Base-by-base conservation (phyloP, 1,140 invertebrate species). In the Oreohelix idahoensis region DNA sequence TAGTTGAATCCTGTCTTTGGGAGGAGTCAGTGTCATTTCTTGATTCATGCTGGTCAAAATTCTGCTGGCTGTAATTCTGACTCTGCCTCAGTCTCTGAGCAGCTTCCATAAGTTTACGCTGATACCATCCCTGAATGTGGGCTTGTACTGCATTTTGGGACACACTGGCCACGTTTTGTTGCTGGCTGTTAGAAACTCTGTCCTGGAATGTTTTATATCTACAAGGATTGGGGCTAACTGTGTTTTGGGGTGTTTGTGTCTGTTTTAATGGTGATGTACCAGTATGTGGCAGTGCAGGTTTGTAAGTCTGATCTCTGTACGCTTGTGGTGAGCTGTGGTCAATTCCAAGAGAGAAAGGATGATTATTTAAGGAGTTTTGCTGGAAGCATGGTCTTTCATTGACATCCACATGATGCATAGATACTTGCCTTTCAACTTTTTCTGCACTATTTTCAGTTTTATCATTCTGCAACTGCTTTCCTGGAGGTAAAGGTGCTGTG, bases 101-200 rank as follows among this genome's bases (percentile, higher is more conserved):
- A 26, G 88, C 89, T 79, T 91, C 90, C 66, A 88, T 83, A 26
- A 90, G 74, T 58, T 89, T 89, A 5, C 82, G 82, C 73, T 90
- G 87, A 74, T 91, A 91, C 90, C 90, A 91, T 36, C 78, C 86
- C 69, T 90, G 85, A 17, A 89, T 84, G 63, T 89, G 90, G 51
- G 70, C 71, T 51, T 82, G 80, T 13, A 82, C 51, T n/a, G 29
- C 51, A 53, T 29, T 13, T 39, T 73, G 77, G 26, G 81, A 11
- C 29, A 69, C 53, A 63, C 42, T 45, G 29, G 11, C 76, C n/a
- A n/a, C 15, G 51, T 11, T 53, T 38, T 45, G 51, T 23, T 36
- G 13, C 76, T 58, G 76, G 23, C 4, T 38, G 17, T 39, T 38
- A 1, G 51, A 49, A 29, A 4, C 17, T 63, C 76, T 63, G 13